Percentiles rank a stretch among this genome's conserved stretches.
Conservation (phyloP, 2,113 vertebrate species). For the Notechis scutatus region DNA sequence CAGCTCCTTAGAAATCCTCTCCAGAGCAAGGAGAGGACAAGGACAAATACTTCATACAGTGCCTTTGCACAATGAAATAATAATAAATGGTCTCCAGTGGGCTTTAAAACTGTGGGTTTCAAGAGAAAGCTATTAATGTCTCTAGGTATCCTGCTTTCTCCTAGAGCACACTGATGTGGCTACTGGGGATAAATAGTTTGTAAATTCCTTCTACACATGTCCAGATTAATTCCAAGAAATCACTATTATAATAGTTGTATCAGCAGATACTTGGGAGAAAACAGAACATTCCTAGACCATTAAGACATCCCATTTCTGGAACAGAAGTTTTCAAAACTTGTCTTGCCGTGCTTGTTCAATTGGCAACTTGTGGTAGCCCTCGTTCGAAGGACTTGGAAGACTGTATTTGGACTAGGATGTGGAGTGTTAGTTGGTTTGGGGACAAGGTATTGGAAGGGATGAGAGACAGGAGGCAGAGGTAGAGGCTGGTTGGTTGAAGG, state of each 20-base stretch:
- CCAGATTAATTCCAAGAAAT: not conserved
- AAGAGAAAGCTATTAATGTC: not conserved
- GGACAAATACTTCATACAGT: not conserved
- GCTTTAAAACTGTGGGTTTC: not conserved
- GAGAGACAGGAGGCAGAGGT: not conserved
- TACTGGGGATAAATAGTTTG: not conserved
- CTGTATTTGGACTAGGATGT: not conserved
- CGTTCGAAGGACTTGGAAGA: not conserved
- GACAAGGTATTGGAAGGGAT: not conserved
- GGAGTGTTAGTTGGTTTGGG: not conserved
- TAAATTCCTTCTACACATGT: not conserved
- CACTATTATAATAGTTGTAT: not conserved
- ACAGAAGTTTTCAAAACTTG: not conserved
- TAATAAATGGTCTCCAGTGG: not conserved
- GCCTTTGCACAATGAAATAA: not conserved
- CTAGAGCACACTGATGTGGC: not conserved
- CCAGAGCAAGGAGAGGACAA: not conserved
- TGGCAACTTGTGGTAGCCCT: not conserved
- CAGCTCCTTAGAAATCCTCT: not conserved
- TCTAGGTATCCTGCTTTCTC: not conserved
- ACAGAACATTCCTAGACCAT: not conserved
- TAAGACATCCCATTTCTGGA: not conserved
- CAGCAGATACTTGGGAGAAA: not conserved
- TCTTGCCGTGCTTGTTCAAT: not conserved
- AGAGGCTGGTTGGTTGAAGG: not conserved